phyloP scores from a whole-genome alignment of 1,140 invertebrate species.

The Galleria mellonella region DNA sequence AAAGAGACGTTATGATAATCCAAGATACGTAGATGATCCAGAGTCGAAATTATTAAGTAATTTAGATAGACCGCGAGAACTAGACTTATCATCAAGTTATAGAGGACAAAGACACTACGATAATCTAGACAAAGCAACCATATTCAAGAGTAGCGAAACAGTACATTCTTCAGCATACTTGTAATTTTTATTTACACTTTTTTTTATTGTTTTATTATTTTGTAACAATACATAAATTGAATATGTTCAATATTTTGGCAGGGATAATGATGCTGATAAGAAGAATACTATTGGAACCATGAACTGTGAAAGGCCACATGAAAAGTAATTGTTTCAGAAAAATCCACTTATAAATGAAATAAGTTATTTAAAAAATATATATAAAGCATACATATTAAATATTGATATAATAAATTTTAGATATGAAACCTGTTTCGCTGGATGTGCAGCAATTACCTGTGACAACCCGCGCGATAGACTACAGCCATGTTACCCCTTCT shows the following conservation, averaged over 20 bases:
- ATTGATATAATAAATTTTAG: constrained; percentile 14
- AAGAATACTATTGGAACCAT: constrained; percentile 29
- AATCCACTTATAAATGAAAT: background rate
- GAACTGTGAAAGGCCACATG: constrained; percentile 51
- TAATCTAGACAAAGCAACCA: constrained; percentile 27
- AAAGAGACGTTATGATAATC: constrained; percentile 33
- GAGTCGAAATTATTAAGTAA: constrained; percentile 24
- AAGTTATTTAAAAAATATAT: constrained; percentile 3
- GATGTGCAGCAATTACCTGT: constrained; percentile 55
- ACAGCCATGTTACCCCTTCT: constrained; percentile 62
- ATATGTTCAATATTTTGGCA: constrained; percentile 19
- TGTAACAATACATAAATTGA: background rate
- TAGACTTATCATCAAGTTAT: constrained; percentile 22
- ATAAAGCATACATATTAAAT: background rate
- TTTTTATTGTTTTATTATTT: background rate
- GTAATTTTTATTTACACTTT: constrained; percentile 17
- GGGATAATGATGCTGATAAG: constrained; percentile 38
- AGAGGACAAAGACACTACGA: constrained; percentile 33
- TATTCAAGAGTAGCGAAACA: constrained; percentile 29
- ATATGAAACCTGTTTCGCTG: constrained; percentile 57
- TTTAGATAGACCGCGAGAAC: constrained; percentile 28
- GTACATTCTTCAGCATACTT: constrained; percentile 17
- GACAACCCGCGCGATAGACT: constrained; percentile 60
- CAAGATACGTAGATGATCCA: constrained; percentile 33
- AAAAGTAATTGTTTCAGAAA: constrained; percentile 41